Conservation (phyloP, 2,113 vertebrate genomes). For the Castor canadensis region DNA sequence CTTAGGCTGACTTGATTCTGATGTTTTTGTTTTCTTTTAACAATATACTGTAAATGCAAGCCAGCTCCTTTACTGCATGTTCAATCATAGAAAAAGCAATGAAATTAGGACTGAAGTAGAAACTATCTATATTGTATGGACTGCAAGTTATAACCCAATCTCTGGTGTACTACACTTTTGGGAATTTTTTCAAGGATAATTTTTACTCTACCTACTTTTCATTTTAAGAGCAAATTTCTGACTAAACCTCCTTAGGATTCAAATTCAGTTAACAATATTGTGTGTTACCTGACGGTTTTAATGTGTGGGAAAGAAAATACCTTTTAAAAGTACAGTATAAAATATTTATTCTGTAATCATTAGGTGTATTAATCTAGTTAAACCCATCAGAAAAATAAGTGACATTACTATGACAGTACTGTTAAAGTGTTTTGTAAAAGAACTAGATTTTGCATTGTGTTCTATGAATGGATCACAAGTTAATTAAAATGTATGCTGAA, state of each 20-base stretch:
- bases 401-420: background rate
- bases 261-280: background rate
- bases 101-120: background rate
- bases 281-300: background rate
- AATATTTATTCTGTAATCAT: slow-evolving; percentile 2
- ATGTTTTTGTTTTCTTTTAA: background rate
- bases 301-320: background rate
- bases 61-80: background rate
- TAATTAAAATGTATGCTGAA: slow-evolving; percentile 17
- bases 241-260: background rate
- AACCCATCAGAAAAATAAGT: background rate
- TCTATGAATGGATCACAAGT: background rate
- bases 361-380: slow-evolving; percentile 5
- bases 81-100: background rate
- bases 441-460: background rate
- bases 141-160: background rate
- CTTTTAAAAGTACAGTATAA: background rate
- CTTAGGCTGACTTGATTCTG: background rate
- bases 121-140: background rate
- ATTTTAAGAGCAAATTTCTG: slow-evolving; percentile 18
- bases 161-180: background rate
- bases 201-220: background rate
- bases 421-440: background rate
- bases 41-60: background rate
- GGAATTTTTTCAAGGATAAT: background rate